phyloP scores from a whole-genome alignment of 2,113 vertebrate species.

The Syngnathus scovelli region DNA sequence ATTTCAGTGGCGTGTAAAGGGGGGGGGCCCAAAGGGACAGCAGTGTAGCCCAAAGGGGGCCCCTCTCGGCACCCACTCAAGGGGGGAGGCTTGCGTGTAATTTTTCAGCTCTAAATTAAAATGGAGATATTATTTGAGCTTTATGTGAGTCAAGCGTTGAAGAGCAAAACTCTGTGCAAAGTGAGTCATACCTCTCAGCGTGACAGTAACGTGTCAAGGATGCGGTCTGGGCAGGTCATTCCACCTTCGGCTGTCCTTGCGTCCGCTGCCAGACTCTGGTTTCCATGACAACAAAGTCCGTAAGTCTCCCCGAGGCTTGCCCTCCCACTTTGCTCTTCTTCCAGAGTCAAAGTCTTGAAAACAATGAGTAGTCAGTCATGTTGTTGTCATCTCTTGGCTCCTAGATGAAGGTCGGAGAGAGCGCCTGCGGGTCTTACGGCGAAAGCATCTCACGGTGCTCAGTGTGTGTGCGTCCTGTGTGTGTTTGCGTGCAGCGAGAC shows the following conservation, averaged over 20 bases:
- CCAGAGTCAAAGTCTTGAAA: slow-evolving; percentile 17
- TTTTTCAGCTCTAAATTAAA: neutral
- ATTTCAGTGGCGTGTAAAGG: no score
- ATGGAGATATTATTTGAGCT: neutral
- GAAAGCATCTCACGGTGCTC: slow-evolving; percentile 31
- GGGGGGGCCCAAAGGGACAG: no score
- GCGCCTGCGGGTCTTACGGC: slow-evolving; percentile 28
- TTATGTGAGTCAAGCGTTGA: neutral
- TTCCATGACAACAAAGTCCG: slow-evolving; percentile 72
- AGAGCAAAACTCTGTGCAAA: neutral
- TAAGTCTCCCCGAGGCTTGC: slow-evolving; percentile 56
- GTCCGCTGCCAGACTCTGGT: slow-evolving; percentile 56
- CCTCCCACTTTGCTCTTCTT: slow-evolving; percentile 8
- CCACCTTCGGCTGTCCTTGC: slow-evolving; percentile 60
- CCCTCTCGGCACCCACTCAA: no score
- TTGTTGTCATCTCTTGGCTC: slow-evolving; percentile 3
- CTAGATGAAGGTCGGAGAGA: slow-evolving; percentile 8
- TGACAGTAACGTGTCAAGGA: slow-evolving; percentile 31
- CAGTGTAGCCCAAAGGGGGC: no score
- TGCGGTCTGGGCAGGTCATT: slow-evolving; percentile 51
- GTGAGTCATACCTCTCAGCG: slow-evolving; percentile 49
- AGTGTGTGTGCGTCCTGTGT: neutral
- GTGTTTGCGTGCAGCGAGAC: slow-evolving; percentile 50
- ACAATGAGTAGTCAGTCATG: slow-evolving; percentile 35
- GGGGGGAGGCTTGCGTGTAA: neutral